Percentiles rank a stretch among this genome's conserved stretches.
phyloP scores from a whole-genome alignment of 2,113 vertebrate genomes.

The Struthidea cinerea region DNA sequence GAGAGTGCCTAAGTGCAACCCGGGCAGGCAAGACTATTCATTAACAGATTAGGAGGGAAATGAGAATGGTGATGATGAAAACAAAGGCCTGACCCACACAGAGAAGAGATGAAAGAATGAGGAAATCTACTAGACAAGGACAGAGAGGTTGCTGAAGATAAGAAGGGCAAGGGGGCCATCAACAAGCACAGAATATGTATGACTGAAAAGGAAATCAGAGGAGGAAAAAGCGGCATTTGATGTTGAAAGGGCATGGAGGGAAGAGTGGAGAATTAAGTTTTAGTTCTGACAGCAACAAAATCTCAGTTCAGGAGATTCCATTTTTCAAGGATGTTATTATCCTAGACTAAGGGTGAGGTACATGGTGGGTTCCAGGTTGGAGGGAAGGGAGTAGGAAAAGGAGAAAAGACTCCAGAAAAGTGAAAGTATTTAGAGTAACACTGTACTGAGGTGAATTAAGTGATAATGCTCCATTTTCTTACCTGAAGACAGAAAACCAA shows the following conservation, averaged over 20 bases:
- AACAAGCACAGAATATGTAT: not conserved
- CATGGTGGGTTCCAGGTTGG: not conserved
- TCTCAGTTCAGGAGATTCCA: not conserved
- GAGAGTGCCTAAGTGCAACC: constrained; percentile 24
- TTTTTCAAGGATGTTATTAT: not conserved
- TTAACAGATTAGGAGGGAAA: constrained; percentile 13
- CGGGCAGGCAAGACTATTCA: not conserved
- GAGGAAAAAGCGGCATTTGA: not conserved
- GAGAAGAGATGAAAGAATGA: not conserved
- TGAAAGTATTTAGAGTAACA: not conserved
- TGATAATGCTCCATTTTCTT: not conserved
- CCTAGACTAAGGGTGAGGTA: not conserved
- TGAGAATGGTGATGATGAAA: constrained; percentile 10
- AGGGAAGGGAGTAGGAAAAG: not conserved
- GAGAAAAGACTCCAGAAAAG: not conserved
- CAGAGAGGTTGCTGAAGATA: not conserved
- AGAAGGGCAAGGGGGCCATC: not conserved
- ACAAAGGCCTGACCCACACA: not conserved
- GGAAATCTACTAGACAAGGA: not conserved
- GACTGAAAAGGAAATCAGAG: not conserved
- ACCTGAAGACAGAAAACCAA: not conserved
- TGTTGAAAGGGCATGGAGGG: not conserved
- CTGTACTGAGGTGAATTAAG: not conserved
- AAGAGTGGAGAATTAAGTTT: not conserved
- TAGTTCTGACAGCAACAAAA: not conserved